Percentiles rank a stretch among this genome's conserved stretches.
These are phyloP conservation scores for Littorina saxatilis DNA, from an alignment of 1,140 invertebrate genomes.

Conservation along the genomic window DNA sequence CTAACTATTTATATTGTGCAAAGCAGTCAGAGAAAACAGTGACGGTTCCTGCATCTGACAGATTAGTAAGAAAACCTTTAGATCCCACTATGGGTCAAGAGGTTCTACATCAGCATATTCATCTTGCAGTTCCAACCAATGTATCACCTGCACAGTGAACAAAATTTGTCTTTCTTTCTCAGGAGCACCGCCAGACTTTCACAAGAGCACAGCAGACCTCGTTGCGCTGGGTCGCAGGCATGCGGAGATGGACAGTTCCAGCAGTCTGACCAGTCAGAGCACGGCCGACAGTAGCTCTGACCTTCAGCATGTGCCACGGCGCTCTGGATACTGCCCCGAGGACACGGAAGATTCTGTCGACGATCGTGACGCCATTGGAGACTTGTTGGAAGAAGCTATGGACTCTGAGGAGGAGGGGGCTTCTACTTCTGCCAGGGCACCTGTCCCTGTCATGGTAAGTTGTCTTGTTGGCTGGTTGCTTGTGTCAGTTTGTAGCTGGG, in stretches of 20 bases:
- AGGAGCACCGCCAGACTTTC: conserved; percentile 16
- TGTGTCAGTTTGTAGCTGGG: too few relatives aligned
- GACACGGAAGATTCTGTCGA: conserved; percentile 56
- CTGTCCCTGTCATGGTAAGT: conserved; percentile 55
- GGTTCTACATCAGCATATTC: too few relatives aligned
- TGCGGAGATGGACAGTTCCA: conserved; percentile 7
- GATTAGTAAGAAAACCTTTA: too few relatives aligned
- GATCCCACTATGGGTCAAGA: too few relatives aligned
- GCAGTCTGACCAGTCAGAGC: conserved; percentile 40
- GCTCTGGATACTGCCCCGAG: conserved; percentile 36
- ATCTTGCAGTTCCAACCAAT: too few relatives aligned
- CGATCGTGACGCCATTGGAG: conserved; percentile 65
- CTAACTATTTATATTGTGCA: too few relatives aligned
- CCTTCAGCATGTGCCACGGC: neutral
- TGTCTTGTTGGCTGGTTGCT: too few relatives aligned
- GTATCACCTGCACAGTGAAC: too few relatives aligned
- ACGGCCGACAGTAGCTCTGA: conserved; percentile 21
- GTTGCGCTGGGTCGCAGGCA: neutral
- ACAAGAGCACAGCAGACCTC: conserved; percentile 31
- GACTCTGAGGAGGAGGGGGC: conserved; percentile 38
- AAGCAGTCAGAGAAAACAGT: too few relatives aligned
- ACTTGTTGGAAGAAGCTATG: conserved; percentile 73
- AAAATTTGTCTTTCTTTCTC: conserved; percentile 13
- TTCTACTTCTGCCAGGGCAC: conserved; percentile 27
- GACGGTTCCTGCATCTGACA: too few relatives aligned